Evolutionary conservation across 2,797 vertebrate species (phyloP), one percentile per base, ranked within the genome.

Genomic region (Onychomys leucogaster): DNA sequence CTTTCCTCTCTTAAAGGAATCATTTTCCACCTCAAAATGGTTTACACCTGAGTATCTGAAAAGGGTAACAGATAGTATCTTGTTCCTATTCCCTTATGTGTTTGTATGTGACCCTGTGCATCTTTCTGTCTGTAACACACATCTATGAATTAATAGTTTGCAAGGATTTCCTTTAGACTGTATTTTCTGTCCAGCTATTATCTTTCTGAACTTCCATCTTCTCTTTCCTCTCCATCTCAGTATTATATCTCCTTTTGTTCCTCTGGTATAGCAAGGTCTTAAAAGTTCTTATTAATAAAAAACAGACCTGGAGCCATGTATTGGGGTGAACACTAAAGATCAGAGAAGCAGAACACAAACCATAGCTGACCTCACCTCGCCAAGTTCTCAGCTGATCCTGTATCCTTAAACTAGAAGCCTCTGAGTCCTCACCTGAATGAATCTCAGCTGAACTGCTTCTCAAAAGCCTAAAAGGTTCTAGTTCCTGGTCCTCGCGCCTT

Each of bases 41-140:
- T n/a, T 23, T 2, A 46, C 9, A 85, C 32, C 76, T 86, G n/a
- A 91, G n/a, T 71, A 46, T 25, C n/a, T 94, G 8, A 21, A 65
- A 34, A 55, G 16, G 25, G 32, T 13, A 37, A 8, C 13, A 71
- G 34, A 43, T 10, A 27, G 32, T 0, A 23, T 10, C 17, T 89
- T 27, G 27, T 61, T 80, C 32, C 19, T 59, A 23, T 73, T 52
- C 29, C 7, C 27, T 37, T 55, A 0, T 27, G 5, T 52, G 1
- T 52, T 49, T 34, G 8, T 57, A 3, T 14, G 23, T 41, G 17
- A 69, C 34, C 41, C 41, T 63, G 9, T 65, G 41, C 10, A 7
- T 23, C 4, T 32, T 10, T 43, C 6, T n/a, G 7, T 52, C 25
- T 37, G 2, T 8, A 37, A 61, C 3, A 13, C 27, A 1, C 2